A percentile compares a stretch with the other conserved stretches of the same genome.
Evolutionary conservation across 2,888 invertebrate genomes (phyloP).

Genomic region (Drosophila mimica): DNA sequence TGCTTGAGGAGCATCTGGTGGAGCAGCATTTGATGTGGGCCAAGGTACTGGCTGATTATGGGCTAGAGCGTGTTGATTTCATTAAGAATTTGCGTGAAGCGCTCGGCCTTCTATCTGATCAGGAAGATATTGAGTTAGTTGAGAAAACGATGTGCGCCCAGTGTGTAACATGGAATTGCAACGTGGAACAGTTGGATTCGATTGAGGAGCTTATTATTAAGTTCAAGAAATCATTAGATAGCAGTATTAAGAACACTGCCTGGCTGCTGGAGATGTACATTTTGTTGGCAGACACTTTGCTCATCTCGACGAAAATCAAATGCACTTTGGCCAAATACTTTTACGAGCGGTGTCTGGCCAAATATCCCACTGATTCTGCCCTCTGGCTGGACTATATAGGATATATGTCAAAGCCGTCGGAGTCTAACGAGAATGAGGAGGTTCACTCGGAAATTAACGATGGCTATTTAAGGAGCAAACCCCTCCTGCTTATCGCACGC

Average conservation of each 20-base stretch:
- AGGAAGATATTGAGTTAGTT: background rate
- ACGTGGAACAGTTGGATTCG: conserved; percentile 5
- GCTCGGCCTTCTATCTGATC: background rate
- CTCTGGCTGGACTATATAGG: conserved; percentile 58
- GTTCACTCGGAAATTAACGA: conserved; percentile 9
- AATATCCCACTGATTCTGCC: conserved; percentile 33
- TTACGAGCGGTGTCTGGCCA: conserved; percentile 48
- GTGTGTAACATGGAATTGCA: conserved; percentile 39
- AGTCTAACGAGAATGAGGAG: background rate
- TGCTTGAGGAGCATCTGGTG: conserved; percentile 26
- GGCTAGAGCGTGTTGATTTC: conserved; percentile 49
- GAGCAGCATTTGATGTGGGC: conserved; percentile 37
- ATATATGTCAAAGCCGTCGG: conserved; percentile 21
- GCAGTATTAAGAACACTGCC: conserved; percentile 2
- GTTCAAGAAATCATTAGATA: conserved; percentile 33
- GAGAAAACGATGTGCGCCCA: conserved; percentile 25
- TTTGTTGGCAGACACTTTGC: conserved; percentile 4
- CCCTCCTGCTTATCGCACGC: conserved; percentile 37
- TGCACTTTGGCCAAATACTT: conserved; percentile 42
- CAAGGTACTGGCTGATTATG: conserved; percentile 55
- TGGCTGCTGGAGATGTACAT: conserved; percentile 33
- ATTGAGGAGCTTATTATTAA: conserved; percentile 14
- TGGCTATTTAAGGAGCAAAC: conserved; percentile 39
- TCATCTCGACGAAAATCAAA: conserved; percentile 10
- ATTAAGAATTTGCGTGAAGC: conserved; percentile 6